These are phyloP conservation scores for Urocyon cinereoargenteus DNA, from an alignment of 2,797 vertebrate species.

Conservation along the genomic window DNA sequence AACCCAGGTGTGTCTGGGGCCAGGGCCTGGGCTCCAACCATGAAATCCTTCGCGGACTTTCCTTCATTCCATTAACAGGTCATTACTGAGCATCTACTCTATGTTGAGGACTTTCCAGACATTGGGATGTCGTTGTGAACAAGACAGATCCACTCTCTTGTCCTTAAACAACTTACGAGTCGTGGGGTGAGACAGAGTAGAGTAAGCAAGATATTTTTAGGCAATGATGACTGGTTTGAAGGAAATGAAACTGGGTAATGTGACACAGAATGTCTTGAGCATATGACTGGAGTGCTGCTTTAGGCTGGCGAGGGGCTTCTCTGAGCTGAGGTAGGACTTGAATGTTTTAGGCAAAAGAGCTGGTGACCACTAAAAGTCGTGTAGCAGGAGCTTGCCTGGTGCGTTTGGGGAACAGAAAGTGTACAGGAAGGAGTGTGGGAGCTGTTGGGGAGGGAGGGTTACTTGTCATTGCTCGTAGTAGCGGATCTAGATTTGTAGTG, in stretches of 20 bases:
- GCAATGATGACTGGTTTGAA: neutral
- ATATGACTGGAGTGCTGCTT: neutral
- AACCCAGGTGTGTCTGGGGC: neutral
- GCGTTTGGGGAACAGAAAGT: neutral
- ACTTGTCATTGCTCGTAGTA: neutral
- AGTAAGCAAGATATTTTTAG: conserved; percentile 54
- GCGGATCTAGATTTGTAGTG: neutral
- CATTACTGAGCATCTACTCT: neutral
- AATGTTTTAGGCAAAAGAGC: neutral
- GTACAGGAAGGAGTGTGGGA: neutral
- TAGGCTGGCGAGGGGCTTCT: neutral
- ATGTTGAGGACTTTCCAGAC: neutral
- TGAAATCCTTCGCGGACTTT: neutral
- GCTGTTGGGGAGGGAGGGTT: neutral
- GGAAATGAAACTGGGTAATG: neutral
- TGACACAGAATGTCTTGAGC: neutral
- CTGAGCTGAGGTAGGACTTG: neutral
- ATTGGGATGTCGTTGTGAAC: neutral
- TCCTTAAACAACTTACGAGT: neutral
- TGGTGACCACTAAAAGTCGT: neutral
- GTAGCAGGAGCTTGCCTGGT: neutral
- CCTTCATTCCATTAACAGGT: neutral
- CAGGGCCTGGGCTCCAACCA: neutral
- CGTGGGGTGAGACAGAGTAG: neutral
- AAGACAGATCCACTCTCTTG: neutral